A percentile compares a stretch with the other conserved stretches of the same genome.
These are phyloP conservation scores for Thunnus albacares DNA, from an alignment of 2,797 vertebrate genomes.

Conservation along the genomic window DNA sequence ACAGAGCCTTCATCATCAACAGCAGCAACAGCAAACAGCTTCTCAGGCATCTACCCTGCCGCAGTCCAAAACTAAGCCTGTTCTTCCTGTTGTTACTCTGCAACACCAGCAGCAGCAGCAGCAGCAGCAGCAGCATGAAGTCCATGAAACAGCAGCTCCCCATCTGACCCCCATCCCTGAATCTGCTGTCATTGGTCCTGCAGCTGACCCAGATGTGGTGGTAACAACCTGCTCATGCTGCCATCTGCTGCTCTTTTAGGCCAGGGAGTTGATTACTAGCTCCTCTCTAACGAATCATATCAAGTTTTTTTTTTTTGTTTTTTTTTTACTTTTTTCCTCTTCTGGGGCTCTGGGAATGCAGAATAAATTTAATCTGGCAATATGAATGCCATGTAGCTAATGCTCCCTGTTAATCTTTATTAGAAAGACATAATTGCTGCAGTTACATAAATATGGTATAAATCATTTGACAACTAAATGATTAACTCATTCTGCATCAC, in stretches of 20 bases:
- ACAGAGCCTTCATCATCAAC: slow-evolving; percentile 85
- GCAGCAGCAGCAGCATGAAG: slow-evolving; percentile 50
- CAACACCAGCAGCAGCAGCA: slow-evolving; percentile 62
- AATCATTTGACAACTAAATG: slow-evolving; percentile 28
- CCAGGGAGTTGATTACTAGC: slow-evolving; percentile 48
- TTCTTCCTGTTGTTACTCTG: slow-evolving; percentile 66
- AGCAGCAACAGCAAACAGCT: slow-evolving; percentile 76
- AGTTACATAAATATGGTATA: not conserved
- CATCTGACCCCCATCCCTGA: slow-evolving; percentile 78
- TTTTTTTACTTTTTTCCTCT: slow-evolving; percentile 30
- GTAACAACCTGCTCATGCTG: slow-evolving; percentile 76
- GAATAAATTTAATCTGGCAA: not conserved
- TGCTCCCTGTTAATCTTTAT: slow-evolving; percentile 9
- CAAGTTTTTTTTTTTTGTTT: not conserved
- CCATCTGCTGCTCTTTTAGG: slow-evolving; percentile 60
- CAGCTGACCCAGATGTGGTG: slow-evolving; percentile 72
- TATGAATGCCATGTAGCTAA: not conserved
- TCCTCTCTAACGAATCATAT: slow-evolving; percentile 60
- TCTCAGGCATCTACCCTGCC: slow-evolving; percentile 68
- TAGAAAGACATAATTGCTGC: not conserved
- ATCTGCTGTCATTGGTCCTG: slow-evolving; percentile 64
- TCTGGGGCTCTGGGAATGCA: slow-evolving; percentile 14
- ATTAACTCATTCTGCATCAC: slow-evolving; percentile 1
- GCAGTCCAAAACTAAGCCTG: slow-evolving; percentile 77
- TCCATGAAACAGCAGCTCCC: slow-evolving; percentile 62